These are phyloP conservation scores for Redunca redunca DNA, from an alignment of 2,113 vertebrate species.

Conservation along the genomic window DNA sequence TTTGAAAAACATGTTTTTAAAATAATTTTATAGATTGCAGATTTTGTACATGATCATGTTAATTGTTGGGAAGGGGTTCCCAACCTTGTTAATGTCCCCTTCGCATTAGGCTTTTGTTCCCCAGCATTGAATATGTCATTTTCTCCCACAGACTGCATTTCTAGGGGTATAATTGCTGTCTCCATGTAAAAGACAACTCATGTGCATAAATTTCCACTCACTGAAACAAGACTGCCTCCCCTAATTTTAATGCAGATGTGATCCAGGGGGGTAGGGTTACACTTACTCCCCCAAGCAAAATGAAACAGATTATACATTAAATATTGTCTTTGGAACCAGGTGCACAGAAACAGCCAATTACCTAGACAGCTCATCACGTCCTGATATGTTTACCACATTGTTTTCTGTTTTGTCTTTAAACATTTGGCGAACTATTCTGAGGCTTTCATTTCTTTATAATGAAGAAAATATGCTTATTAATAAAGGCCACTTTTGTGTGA, in stretches of 20 bases:
- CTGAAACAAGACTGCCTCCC: conserved; percentile 61
- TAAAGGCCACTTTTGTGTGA: conserved; percentile 67
- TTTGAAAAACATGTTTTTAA: conserved; percentile 73
- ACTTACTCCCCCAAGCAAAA: conserved; percentile 51
- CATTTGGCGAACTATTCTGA: conserved; percentile 66
- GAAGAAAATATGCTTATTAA: conserved; percentile 72
- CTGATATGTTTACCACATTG: conserved; percentile 71
- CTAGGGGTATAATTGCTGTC: conserved; percentile 62
- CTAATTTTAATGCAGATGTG: conserved; percentile 65
- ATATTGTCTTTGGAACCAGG: conserved; percentile 72
- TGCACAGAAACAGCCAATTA: conserved; percentile 75
- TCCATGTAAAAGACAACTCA: conserved; percentile 64
- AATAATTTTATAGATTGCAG: conserved; percentile 73
- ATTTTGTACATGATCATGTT: conserved; percentile 62
- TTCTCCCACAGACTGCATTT: conserved; percentile 59
- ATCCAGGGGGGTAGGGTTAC: conserved; percentile 41
- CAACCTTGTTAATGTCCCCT: conserved; percentile 49
- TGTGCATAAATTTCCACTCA: conserved; percentile 64
- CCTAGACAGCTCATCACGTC: conserved; percentile 71
- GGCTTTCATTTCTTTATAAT: conserved; percentile 67
- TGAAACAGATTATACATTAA: conserved; percentile 63
- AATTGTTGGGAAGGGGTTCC: conserved; percentile 57
- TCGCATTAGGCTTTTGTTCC: conserved; percentile 66
- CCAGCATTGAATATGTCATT: conserved; percentile 42
- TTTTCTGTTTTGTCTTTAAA: conserved; percentile 74